Base-by-base conservation (phyloP, 2,113 vertebrate species). In the Esox niger region DNA sequence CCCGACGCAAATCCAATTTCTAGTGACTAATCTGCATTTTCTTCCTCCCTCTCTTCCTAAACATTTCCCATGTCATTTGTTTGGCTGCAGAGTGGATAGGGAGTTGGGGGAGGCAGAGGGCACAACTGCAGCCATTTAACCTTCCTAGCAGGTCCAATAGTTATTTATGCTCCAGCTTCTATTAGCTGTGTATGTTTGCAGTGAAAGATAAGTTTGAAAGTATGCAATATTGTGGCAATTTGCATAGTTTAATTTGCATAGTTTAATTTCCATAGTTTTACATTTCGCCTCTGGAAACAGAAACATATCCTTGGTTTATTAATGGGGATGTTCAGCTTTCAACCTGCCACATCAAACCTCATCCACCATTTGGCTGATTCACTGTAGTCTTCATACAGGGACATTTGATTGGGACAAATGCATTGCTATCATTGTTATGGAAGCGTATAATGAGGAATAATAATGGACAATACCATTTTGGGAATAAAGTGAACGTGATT, bases 91-190 rank as follows among this genome's bases (percentile, higher is more conserved):
- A 15, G 35, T 43, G 58, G 52, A 64, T 73, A 68, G 68, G 67
- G 75, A 59, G 76, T 68, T 35, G 49, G 66, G 1, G 5, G 52
- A 63, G 64, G 70, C 47, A 64, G 56, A 71, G 74, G 76, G 64
- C 73, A 75, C 80, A 88, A 79, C 77, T 86, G 79, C 67, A 70
- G 76, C 70, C 76, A 59, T 78, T 79, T 84, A 83, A 87, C 79
- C 81, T 78, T 63, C 57, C 71, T 79, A 64, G 64, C 61, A 79
- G 74, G 67, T 84, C 61, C 68, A 56, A 66, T 76, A 78, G 70
- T 84, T 82, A 32, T 68, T 57, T 68, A 64, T 69, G 74, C 70
- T 73, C 20, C 8, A 25, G 66, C 25, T 81, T 69, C 70, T 70
- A 69, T 77, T 68, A 70, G 64, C 70, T 73, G 49, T 60, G n/a